Base-by-base conservation (phyloP, 64 coral and sea anemone genomes). In the Dendronephthya gigantea region DNA sequence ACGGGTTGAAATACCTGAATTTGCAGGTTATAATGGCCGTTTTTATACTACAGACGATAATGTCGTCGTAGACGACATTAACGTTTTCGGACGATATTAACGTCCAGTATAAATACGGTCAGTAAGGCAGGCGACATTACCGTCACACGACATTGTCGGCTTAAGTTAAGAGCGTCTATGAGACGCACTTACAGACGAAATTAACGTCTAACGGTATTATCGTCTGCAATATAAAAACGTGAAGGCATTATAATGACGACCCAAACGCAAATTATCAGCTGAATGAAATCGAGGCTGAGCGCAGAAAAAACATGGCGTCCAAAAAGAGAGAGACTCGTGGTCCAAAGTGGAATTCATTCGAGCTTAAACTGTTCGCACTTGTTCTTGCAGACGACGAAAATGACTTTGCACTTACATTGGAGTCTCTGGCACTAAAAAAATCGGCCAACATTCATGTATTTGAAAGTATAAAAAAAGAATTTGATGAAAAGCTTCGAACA, bases 381-480 rank as follows among this genome's bases (percentile, higher is more conserved):
- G 89, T 82, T 37, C 89, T 90, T 4, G 83, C 12, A 50, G 83
- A 82, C 45, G 89, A 90, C 68, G 22, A 36, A 13, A 39, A 17
- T 82, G 89, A 90, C 36, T 90, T 85, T 85, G 83, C 89, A 6
- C 52, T 48, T 32, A 90, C 89, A 81, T 85, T 90, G 28, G 89
- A 85, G 50, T 55, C 68, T 81, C 68, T 90, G 37, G 89, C 89
- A 5, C 70, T 90, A 4, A 85, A 90, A 74, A 85, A 90, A 49
- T 90, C 89, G 28, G 83, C 68, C n/a, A 90, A 90, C 81, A 16
- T 90, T 74, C 66, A 85, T 81, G 35, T 86, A 28, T 90, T 90
- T 90, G 68, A 90, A 90, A 16, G 48, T 28, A 79, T 90, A 51
- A 90, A 90, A 83, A 85, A 90, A 90, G 88, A 48, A 17, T 43